These are phyloP conservation scores for Paramuricea clavata DNA, from an alignment of 92 coral and sea anemone species.

Conservation along the genomic window DNA sequence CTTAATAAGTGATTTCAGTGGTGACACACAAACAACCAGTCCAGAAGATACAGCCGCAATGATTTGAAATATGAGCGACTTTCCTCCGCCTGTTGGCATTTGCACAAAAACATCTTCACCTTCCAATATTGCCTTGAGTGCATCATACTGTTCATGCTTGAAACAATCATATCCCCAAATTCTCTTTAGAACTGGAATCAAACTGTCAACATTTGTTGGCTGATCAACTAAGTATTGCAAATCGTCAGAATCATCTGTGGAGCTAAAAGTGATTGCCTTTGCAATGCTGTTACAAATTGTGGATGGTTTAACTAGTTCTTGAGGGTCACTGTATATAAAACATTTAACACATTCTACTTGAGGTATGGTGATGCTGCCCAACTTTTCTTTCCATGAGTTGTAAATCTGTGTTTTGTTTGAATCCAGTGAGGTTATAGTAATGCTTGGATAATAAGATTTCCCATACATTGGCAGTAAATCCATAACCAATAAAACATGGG, in stretches of 20 bases:
- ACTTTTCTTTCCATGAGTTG: no score
- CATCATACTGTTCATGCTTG: background rate
- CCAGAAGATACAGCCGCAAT: slow-evolving; percentile 85
- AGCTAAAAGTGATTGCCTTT: background rate
- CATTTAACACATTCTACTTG: no score
- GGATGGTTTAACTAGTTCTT: no score
- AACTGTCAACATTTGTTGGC: background rate
- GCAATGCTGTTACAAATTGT: no score
- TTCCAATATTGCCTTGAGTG: no score
- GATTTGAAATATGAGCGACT: slow-evolving; percentile 90
- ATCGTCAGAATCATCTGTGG: background rate
- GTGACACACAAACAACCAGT: slow-evolving; percentile 88
- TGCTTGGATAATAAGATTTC: no score
- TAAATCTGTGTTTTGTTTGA: no score
- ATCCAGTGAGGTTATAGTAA: no score
- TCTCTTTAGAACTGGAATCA: slow-evolving; percentile 14
- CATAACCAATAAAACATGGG: no score
- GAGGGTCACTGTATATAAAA: no score
- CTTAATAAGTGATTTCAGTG: slow-evolving; percentile 91
- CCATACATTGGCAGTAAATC: no score
- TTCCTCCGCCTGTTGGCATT: slow-evolving; percentile 99
- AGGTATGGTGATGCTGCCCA: no score
- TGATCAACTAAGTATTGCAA: background rate
- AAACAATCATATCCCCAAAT: slow-evolving; percentile 34
- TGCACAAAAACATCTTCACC: slow-evolving; percentile 95